Evolutionary conservation across 2,888 invertebrate species (phyloP), one percentile per base, ranked within the genome.

Genomic region (Eudemis profundana): DNA sequence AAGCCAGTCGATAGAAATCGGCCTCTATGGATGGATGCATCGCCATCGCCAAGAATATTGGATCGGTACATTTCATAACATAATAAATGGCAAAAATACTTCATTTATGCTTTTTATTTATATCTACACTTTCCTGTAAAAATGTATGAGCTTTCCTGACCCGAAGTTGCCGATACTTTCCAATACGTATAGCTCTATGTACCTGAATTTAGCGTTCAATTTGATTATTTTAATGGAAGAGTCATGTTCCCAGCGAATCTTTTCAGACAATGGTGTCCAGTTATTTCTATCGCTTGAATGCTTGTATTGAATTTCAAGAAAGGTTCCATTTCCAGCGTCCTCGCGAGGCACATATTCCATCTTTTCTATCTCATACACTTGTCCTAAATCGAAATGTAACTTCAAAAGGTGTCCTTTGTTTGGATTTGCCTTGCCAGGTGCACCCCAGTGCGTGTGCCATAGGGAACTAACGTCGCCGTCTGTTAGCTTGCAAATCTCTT

Each of bases 311-410:
- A 87, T 42, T 62, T 78, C 72, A 17, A 85, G 65, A 49, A 90
- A 77, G 3, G 86, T 89, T 0, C 90, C 89, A 67, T 87, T 88
- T 0, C 87, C 86, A 1, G 81, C 87, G 59, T 88, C 85, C 10
- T 77, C 73, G 1, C 87, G 78, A 0, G 89, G 89, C 12, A 74
- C 70, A 68, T 90, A 90, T 68, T 84, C 85, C 3, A 88, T 71
- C 74, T 78, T 84, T 4, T 83, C 80, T 38, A 90, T 78, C 40
- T 75, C 70, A 59, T 77, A 76, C 4, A 77, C 61, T 19, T 71
- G 61, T 4, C 78, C 76, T 23, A 87, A 73, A 67, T 86, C 81
- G 38, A 87, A 86, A 17, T 70, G 72, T 12, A 87, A 68, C 15
- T 67, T 74, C n/a, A 86, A 76, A 4, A 68, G 65, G 60, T 80